Conservation (phyloP, 2,888 invertebrate species). For the Ochropleura plecta region DNA sequence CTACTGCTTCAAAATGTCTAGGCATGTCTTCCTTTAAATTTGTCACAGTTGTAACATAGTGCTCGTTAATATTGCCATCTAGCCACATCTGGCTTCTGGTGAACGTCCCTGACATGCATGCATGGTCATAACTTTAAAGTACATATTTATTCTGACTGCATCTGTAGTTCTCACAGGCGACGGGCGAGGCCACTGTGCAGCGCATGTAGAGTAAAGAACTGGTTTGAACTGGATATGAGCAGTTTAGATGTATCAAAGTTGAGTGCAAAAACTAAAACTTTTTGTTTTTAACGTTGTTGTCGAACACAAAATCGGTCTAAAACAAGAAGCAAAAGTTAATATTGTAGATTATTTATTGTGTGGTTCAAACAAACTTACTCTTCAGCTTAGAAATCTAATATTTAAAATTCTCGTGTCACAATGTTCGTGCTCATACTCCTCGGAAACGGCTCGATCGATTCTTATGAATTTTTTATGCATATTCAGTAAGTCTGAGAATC, state of each 20-base stretch:
- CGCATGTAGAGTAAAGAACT: slow-evolving; percentile 21
- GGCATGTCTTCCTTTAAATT: neutral
- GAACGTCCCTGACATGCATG: slow-evolving; percentile 39
- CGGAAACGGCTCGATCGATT: too few species aligned
- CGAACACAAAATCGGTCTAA: neutral
- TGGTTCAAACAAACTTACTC: too few species aligned
- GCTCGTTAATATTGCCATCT: slow-evolving; percentile 21
- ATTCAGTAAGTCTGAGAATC: too few species aligned
- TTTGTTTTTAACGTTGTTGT: neutral
- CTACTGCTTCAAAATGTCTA: too few species aligned
- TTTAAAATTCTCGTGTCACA: too few species aligned
- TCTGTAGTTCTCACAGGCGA: slow-evolving; percentile 22
- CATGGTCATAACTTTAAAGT: slow-evolving; percentile 48
- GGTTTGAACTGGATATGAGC: slow-evolving; percentile 22
- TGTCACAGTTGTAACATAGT: slow-evolving; percentile 3
- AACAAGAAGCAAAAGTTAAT: neutral
- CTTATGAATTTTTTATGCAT: too few species aligned
- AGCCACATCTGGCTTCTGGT: slow-evolving; percentile 35
- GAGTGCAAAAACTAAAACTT: neutral
- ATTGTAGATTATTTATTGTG: too few species aligned
- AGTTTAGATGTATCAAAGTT: slow-evolving; percentile 2
- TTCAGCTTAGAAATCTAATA: too few species aligned
- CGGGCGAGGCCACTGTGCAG: slow-evolving; percentile 25
- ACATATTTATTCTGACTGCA: slow-evolving; percentile 51
- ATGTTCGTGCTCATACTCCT: too few species aligned